A percentile compares a stretch with the other conserved stretches of the same genome.
These are phyloP conservation scores for Eurytoma californica DNA, from an alignment of 2,888 invertebrate species.

Conservation along the genomic window DNA sequence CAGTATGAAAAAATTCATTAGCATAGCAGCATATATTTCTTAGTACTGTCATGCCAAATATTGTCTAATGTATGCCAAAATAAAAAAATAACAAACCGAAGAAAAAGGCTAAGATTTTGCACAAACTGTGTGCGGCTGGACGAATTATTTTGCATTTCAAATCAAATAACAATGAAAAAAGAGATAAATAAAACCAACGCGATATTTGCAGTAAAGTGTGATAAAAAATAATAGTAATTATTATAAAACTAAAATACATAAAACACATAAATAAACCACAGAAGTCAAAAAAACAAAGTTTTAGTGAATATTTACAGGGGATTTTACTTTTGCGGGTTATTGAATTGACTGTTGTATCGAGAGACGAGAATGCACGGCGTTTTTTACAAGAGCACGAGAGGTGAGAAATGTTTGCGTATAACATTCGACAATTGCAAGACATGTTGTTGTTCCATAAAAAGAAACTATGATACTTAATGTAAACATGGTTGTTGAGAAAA, in stretches of 20 bases:
- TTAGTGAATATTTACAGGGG: slow-evolving; percentile 38
- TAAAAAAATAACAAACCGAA: slow-evolving; percentile 12
- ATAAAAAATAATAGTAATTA: not conserved
- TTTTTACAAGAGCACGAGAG: slow-evolving; percentile 42
- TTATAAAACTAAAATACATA: not conserved
- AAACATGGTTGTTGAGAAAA: slow-evolving; percentile 49
- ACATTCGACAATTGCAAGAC: slow-evolving; percentile 44
- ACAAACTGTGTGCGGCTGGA: slow-evolving; percentile 25
- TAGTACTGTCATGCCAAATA: slow-evolving; percentile 59
- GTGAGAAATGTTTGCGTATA: slow-evolving; percentile 39
- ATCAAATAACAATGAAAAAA: slow-evolving; percentile 36
- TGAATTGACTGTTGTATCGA: slow-evolving; percentile 40
- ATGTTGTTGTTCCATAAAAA: slow-evolving; percentile 27
- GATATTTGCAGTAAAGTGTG: not conserved
- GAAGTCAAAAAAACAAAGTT: slow-evolving; percentile 42
- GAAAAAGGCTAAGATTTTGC: slow-evolving; percentile 33
- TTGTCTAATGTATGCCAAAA: slow-evolving; percentile 57
- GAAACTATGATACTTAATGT: slow-evolving; percentile 46
- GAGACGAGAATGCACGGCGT: slow-evolving; percentile 31
- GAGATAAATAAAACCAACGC: no score
- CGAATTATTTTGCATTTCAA: slow-evolving; percentile 48
- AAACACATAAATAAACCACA: slow-evolving; percentile 1
- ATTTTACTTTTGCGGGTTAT: slow-evolving; percentile 43
- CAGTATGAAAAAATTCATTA: slow-evolving; percentile 43
- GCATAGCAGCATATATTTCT: slow-evolving; percentile 48